These are phyloP conservation scores for Carettochelys insculpta DNA, from an alignment of 2,113 vertebrate genomes.

Conservation along the genomic window DNA sequence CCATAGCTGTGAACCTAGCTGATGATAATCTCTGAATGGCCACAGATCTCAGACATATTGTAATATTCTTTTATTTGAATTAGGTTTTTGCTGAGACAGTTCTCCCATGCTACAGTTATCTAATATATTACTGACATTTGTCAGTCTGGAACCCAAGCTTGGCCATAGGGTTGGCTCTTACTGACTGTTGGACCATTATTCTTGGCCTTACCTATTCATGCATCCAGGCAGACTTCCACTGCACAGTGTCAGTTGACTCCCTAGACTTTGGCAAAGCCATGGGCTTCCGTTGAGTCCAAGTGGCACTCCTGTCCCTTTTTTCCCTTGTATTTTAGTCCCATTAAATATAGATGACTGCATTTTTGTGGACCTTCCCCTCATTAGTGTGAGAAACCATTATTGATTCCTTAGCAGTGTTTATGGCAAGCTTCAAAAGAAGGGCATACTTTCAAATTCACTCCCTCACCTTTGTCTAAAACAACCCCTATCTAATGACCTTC, in stretches of 20 bases:
- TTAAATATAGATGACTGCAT: background rate
- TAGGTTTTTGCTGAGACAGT: background rate
- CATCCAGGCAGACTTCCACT: background rate
- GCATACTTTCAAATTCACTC: background rate
- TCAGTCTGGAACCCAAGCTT: background rate
- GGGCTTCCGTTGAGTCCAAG: background rate
- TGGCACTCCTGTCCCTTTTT: background rate
- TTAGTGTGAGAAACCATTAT: background rate
- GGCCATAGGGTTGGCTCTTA: background rate
- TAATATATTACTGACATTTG: background rate
- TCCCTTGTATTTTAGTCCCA: background rate
- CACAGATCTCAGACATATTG: background rate
- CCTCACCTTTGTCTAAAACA: background rate
- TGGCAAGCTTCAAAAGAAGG: background rate
- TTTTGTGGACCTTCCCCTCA: background rate
- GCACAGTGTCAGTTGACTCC: background rate
- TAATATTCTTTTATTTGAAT: background rate
- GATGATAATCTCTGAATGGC: background rate
- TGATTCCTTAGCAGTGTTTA: background rate
- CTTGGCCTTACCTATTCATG: background rate
- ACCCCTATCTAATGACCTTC: background rate
- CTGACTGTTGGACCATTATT: background rate
- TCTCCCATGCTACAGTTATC: background rate
- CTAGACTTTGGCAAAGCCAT: background rate
- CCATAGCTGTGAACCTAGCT: background rate